These are phyloP conservation scores for Tanypteryx hageni DNA, from an alignment of 2,888 invertebrate species.

Conservation along the genomic window DNA sequence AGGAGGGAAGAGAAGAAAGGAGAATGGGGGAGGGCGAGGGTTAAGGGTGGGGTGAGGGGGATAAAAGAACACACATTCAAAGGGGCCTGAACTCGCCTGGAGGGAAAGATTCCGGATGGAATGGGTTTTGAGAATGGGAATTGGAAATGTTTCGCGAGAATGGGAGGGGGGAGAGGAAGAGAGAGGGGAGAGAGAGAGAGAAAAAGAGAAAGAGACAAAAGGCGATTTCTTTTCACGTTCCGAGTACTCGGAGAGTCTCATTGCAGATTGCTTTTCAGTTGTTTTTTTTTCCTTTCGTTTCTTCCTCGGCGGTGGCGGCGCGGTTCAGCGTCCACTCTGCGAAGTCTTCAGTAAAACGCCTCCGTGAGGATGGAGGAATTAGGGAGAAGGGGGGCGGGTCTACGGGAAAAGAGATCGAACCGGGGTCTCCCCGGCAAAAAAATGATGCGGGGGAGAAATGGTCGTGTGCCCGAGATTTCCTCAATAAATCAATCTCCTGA, in stretches of 20 bases:
- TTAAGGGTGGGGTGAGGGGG: slow-evolving; percentile 57
- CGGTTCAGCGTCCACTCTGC: slow-evolving; percentile 40
- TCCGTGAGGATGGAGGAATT: not conserved
- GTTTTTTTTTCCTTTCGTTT: slow-evolving; percentile 17
- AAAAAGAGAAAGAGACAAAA: slow-evolving; percentile 32
- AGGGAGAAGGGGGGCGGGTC: not conserved
- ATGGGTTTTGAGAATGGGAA: slow-evolving; percentile 63
- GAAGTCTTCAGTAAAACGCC: not conserved
- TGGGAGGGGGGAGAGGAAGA: not conserved
- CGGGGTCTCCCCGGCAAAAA: not conserved
- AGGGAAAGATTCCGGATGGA: slow-evolving; percentile 59
- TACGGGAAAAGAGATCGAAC: not conserved
- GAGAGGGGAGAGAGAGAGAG: not conserved
- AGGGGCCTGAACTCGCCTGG: slow-evolving; percentile 58
- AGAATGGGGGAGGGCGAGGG: slow-evolving; percentile 34
- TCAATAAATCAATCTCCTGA: not conserved
- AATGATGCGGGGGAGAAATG: not conserved
- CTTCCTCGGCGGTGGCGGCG: slow-evolving; percentile 5
- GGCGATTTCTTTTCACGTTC: slow-evolving; percentile 45
- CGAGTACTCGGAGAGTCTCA: slow-evolving; percentile 21
- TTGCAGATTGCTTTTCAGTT: slow-evolving; percentile 33
- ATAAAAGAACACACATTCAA: slow-evolving; percentile 36
- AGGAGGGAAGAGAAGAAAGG: not conserved
- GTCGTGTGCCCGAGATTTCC: not conserved
- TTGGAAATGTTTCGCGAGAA: slow-evolving; percentile 57